Base-by-base conservation (phyloP, 2,888 invertebrate genomes). In the Chrysolina americana region DNA sequence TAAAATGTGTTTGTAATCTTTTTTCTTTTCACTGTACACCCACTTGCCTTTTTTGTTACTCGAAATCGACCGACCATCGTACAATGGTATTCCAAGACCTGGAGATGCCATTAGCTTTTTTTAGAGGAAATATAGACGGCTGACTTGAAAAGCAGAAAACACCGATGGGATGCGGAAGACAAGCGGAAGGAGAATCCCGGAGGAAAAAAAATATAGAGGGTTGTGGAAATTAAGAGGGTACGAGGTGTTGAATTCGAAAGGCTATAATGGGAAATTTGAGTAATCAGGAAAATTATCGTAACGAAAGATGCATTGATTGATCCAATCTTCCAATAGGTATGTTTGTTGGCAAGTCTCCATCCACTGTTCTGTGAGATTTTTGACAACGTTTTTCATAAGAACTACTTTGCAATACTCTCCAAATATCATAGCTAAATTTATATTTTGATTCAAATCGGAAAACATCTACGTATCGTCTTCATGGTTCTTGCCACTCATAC, bases 71-170 rank as follows among this genome's bases (percentile, higher is more conserved):
- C 36, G 59, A 36, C 59, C 59, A 59, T 59, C 23, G 59, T n/a
- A 71, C 71, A 74, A 71, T 71, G 66, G 71, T 63, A 62, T 71
- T 68, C 63, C 70, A 64, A 69, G 50, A 66, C 75, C 75, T 48
- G 53, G 70, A 70, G 70, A 75, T 62, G 75, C 75, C 72, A 75
- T 75, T 75, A 75, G 72, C 72, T 75, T 75, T 75, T 74, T 72
- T 68, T 47, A 47, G 66, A 68, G 48, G 66, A 41, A 56, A 69
- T 62, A 56, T 63, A 66, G 66, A 59, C 41, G 65, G 65, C 23
- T 15, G 23, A n/a, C 10, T 59, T n/a, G n/a, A 72, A 48, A 62
- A 62, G 65, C 56, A 17, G 53, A 56, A 23, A 36, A 36, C 36
- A 36, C 36, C 36, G 36, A 11, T 48, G 65, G 28, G 17, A 47